Conservation (phyloP, 2,888 invertebrate genomes). For the Heliconius charithonia region DNA sequence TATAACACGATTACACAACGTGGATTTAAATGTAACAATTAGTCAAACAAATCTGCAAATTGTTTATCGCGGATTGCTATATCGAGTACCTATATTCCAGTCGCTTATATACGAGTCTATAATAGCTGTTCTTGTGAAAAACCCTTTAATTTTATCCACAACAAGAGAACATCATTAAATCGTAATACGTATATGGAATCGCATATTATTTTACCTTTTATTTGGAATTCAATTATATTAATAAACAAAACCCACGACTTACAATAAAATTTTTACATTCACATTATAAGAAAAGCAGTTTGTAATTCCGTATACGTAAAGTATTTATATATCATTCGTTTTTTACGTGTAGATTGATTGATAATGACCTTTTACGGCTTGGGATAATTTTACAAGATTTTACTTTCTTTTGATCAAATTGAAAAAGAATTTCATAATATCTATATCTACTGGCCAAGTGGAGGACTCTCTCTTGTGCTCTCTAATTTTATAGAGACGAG, state of each 20-base stretch:
- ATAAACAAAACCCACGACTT: neutral
- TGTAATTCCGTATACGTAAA: constrained; percentile 13
- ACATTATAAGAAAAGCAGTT: constrained; percentile 8
- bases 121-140: constrained; percentile 8
- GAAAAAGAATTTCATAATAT: neutral
- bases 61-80: constrained; percentile 23
- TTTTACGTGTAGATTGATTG: constrained; percentile 9
- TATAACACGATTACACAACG: constrained; percentile 49
- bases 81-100: neutral
- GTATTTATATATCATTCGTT: constrained; percentile 4
- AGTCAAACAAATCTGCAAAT: constrained; percentile 1
- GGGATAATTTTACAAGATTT: neutral
- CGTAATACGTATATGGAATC: constrained; percentile 5
- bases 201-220: constrained; percentile 2
- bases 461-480: too few species aligned
- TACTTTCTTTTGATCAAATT: constrained; percentile 2
- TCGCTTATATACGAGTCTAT: neutral
- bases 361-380: neutral
- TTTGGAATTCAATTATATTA: constrained; percentile 21
- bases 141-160: constrained; percentile 14
- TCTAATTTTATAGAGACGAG: neutral
- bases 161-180: constrained; percentile 11
- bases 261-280: constrained; percentile 16
- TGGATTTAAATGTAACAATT: constrained; percentile 26
- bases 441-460: neutral